Evolutionary conservation across 1,140 invertebrate species (phyloP).

Genomic region (Chymomyza costata): DNA sequence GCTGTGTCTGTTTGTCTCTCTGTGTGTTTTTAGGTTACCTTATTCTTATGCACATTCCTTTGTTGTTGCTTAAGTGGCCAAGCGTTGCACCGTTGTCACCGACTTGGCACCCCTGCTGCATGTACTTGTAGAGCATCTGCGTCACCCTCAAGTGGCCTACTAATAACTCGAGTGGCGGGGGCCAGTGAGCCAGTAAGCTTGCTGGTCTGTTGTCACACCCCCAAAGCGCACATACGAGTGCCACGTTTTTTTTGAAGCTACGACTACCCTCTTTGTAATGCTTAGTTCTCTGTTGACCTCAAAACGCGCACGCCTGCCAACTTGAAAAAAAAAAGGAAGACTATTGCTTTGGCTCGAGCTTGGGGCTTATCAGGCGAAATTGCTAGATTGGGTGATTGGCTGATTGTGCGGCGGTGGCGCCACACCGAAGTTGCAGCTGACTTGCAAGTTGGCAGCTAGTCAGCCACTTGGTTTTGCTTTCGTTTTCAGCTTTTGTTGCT

Average conservation of each 20-base stretch:
- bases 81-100: conserved; percentile 15
- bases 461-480: conserved; percentile 12
- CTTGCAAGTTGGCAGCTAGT: conserved; percentile 17
- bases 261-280: conserved; percentile 1
- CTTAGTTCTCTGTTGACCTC: conserved; percentile 1
- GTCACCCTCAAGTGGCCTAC: conserved; percentile 45
- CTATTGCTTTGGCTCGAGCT: too few relatives aligned
- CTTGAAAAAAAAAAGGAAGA: too few relatives aligned
- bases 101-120: background rate
- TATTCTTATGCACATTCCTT: conserved; percentile 41
- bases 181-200: conserved; percentile 7
- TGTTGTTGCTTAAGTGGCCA: conserved; percentile 40
- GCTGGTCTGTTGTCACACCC: conserved; percentile 17
- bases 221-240: conserved; percentile 16
- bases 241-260: conserved; percentile 13
- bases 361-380: too few relatives aligned
- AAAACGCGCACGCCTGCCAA: conserved; percentile 1
- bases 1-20: conserved; percentile 7
- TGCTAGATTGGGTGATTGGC: too few relatives aligned
- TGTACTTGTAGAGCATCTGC: conserved; percentile 61
- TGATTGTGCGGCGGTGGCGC: too few relatives aligned
- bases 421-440: too few relatives aligned
- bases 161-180: conserved; percentile 56
- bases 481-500: conserved; percentile 31
- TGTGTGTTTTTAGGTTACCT: conserved; percentile 27